Evolutionary conservation across 2,888 invertebrate species (phyloP).

Genomic region (Melolontha melolontha): DNA sequence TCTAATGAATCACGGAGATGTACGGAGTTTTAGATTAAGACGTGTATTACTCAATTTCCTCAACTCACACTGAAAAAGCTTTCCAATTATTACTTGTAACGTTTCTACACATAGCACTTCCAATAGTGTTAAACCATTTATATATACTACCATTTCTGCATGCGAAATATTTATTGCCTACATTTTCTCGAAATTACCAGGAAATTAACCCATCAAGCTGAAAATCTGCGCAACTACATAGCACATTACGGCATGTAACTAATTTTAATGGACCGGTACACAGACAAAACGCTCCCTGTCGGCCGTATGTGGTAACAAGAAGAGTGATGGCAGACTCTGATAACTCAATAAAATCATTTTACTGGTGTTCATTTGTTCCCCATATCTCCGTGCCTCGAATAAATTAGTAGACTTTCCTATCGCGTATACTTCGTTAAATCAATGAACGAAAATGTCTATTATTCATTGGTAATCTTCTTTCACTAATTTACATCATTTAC

Average conservation of each 20-base stretch:
- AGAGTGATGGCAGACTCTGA: not conserved
- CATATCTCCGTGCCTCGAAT: not conserved
- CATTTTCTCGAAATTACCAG: slow-evolving; percentile 23
- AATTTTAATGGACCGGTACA: slow-evolving; percentile 14
- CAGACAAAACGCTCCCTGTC: not conserved
- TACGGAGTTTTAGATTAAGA: too few relatives aligned
- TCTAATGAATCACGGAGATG: too few relatives aligned
- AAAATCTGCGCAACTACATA: slow-evolving; percentile 15
- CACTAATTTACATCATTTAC: too few relatives aligned
- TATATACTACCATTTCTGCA: slow-evolving; percentile 10
- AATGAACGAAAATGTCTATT: too few relatives aligned
- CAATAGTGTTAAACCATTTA: too few relatives aligned
- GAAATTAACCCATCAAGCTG: slow-evolving; percentile 32
- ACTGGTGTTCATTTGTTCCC: not conserved
- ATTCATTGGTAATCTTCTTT: too few relatives aligned
- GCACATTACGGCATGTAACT: slow-evolving; percentile 19
- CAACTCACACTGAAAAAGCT: too few relatives aligned
- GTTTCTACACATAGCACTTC: too few relatives aligned
- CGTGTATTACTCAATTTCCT: too few relatives aligned
- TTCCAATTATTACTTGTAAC: too few relatives aligned
- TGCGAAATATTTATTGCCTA: slow-evolving; percentile 21
- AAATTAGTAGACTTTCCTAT: too few relatives aligned
- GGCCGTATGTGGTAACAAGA: not conserved
- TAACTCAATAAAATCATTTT: slow-evolving; percentile 20
- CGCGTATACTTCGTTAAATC: too few relatives aligned